phyloP scores from a whole-genome alignment of 2,888 invertebrate genomes.

The Fissipunctia ypsillon region DNA sequence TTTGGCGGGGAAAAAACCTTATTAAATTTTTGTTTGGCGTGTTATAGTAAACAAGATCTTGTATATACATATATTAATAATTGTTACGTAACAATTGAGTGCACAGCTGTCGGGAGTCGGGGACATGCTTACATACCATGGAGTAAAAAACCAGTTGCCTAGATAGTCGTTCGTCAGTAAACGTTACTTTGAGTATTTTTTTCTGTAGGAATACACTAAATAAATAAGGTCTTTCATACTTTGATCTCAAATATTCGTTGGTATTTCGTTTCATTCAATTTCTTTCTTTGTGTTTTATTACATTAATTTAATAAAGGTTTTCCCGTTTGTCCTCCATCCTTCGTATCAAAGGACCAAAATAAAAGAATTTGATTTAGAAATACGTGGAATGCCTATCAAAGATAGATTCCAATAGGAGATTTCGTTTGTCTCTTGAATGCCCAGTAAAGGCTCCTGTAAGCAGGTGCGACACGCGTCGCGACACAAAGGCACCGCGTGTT shows the following conservation, averaged over 20 bases:
- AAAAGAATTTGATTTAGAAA: conserved; percentile 5
- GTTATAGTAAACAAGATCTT: conserved; percentile 38
- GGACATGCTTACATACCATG: conserved; percentile 48
- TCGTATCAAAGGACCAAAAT: conserved; percentile 18
- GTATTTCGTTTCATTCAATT: conserved; percentile 2
- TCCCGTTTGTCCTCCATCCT: background rate
- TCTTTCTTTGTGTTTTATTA: conserved; percentile 1
- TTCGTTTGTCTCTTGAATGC: background rate
- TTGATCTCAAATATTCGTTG: conserved; percentile 3
- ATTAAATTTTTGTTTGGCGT: conserved; percentile 21
- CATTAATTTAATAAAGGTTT: conserved; percentile 8
- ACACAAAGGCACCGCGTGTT: too few species aligned
- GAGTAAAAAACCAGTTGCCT: conserved; percentile 54
- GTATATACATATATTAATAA: conserved; percentile 16
- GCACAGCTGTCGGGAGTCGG: conserved; percentile 47
- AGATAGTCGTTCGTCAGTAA: conserved; percentile 19
- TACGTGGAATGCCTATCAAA: background rate
- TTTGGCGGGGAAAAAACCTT: background rate
- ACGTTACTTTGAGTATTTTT: conserved; percentile 24
- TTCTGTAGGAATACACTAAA: conserved; percentile 5
- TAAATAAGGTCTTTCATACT: background rate
- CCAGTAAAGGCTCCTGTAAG: too few species aligned
- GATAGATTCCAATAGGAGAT: background rate
- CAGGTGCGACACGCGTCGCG: too few species aligned
- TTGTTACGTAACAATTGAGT: conserved; percentile 51